These are phyloP conservation scores for Eudemis profundana DNA, from an alignment of 2,888 invertebrate species.

Conservation along the genomic window DNA sequence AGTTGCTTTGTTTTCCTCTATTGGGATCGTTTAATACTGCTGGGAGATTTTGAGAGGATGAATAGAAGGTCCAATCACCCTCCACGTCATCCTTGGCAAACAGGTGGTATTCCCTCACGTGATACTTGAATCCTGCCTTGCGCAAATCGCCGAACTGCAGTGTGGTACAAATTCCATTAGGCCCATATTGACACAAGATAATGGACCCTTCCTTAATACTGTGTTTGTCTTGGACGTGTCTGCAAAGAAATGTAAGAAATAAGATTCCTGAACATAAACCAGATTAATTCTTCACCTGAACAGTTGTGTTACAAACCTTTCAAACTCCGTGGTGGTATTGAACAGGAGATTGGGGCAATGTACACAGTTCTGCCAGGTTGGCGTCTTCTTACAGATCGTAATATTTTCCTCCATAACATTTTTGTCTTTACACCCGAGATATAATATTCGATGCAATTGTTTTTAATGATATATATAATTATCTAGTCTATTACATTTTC, in stretches of 20 bases:
- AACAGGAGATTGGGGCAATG: conserved; percentile 87
- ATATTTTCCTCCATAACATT: conserved; percentile 82
- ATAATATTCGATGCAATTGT: conserved; percentile 17
- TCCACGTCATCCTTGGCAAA: conserved; percentile 65
- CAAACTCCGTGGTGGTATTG: conserved; percentile 85
- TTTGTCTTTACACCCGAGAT: conserved; percentile 55
- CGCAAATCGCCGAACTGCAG: conserved; percentile 95
- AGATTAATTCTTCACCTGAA: conserved; percentile 27
- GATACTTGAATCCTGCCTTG: conserved; percentile 94
- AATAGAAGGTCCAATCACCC: conserved; percentile 93
- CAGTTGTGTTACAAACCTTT: conserved; percentile 75
- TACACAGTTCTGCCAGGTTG: conserved; percentile 86
- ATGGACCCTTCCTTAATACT: conserved; percentile 94
- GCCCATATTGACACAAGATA: conserved; percentile 94
- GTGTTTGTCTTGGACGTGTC: conserved; percentile 92
- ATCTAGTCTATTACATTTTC: conserved; percentile 32
- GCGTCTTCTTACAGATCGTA: conserved; percentile 65
- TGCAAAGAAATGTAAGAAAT: conserved; percentile 62
- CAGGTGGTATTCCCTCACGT: conserved; percentile 89
- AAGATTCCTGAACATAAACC: conserved; percentile 37
- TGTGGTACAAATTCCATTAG: conserved; percentile 93
- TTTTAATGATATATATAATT: conserved; percentile 14
- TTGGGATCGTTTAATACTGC: conserved; percentile 98
- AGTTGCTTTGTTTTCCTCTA: conserved; percentile 94
- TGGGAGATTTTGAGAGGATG: conserved; percentile 96